Percentiles rank a stretch among this genome's conserved stretches.
phyloP scores from a whole-genome alignment of 2,797 vertebrate species.

The Enteromius unitaeniatus region DNA sequence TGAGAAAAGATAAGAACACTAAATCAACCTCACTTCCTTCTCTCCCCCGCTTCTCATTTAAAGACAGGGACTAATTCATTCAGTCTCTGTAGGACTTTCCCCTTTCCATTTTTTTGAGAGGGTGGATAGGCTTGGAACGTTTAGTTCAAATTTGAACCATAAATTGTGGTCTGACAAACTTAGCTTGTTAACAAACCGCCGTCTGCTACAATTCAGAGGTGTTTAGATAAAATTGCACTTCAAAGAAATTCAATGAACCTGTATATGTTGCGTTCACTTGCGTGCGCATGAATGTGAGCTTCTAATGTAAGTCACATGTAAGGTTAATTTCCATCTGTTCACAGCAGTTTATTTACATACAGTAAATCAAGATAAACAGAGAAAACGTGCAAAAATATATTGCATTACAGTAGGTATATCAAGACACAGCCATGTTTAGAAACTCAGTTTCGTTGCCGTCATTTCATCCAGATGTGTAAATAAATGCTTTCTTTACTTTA shows the following conservation, averaged over 20 bases:
- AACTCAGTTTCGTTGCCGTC: neutral
- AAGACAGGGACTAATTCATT: slow-evolving; percentile 66
- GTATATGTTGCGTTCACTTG: slow-evolving; percentile 27
- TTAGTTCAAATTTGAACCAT: slow-evolving; percentile 63
- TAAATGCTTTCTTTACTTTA: slow-evolving; percentile 22
- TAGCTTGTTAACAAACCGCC: slow-evolving; percentile 29
- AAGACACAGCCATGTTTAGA: slow-evolving; percentile 32
- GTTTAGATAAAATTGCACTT: slow-evolving; percentile 43
- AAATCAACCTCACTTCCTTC: slow-evolving; percentile 66
- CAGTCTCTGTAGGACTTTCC: slow-evolving; percentile 61
- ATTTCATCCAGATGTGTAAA: slow-evolving; percentile 31
- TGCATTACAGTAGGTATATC: slow-evolving; percentile 5
- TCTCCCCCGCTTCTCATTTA: slow-evolving; percentile 62
- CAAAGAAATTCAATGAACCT: slow-evolving; percentile 33
- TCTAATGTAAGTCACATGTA: slow-evolving; percentile 26
- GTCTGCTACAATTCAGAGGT: slow-evolving; percentile 30
- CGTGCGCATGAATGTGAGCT: neutral
- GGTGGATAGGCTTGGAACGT: slow-evolving; percentile 44
- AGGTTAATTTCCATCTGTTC: slow-evolving; percentile 30
- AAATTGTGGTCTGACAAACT: slow-evolving; percentile 59
- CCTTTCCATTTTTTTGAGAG: slow-evolving; percentile 60
- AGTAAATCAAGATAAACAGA: slow-evolving; percentile 21
- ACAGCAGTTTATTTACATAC: neutral
- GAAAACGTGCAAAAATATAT: neutral
- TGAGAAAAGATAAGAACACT: slow-evolving; percentile 54